Evolutionary conservation across 2,888 invertebrate genomes (phyloP), one percentile per base, ranked within the genome.

Genomic region (Hybos culiciformis): DNA sequence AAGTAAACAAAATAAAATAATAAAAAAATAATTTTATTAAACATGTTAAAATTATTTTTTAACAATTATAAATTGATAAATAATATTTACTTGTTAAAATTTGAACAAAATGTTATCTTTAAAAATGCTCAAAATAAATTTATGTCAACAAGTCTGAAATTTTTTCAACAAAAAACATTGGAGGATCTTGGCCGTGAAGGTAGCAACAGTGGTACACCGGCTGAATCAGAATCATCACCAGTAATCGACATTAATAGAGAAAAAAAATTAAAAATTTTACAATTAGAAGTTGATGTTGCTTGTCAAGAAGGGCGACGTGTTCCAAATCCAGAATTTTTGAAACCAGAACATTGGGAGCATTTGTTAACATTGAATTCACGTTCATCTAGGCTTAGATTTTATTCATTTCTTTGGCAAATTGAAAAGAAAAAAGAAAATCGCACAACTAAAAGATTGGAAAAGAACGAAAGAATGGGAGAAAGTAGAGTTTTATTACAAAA

Each of bases 251-350:
- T 42, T 5, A 48, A 75, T 23, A 55, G 71, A 4, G 73, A 76
- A 52, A 79, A 77, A 54, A 74, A 73, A 54, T 64, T 80, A 26
- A 73, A 80, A 60, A 72, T 84, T 24, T 59, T 86, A 42, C 71
- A 80, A 62, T 61, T 88, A 37, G 87, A 90, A 68, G 70, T 79
- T 5, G 83, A 85, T 56, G 77, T 85, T 3, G 64, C 77, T 58
- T 68, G 80, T 41, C 83, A 87, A 59, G 80, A 80, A 57, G 83
- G 83, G 1, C 63, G 73, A 4, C 59, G 60, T 31, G 76, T 84
- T 15, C 88, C 88, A 0, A 48, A 59, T 0, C 39, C 59, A 20
- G 60, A 67, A 15, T 61, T 53, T 5, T 54, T 90, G 12, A 71
- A 66, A 43, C 61, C 65, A 1, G 62, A 70, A 4, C 73, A 81